Percentiles rank a stretch among this genome's conserved stretches.
phyloP scores from a whole-genome alignment of 1,140 invertebrate genomes.

The Idris sp. region DNA sequence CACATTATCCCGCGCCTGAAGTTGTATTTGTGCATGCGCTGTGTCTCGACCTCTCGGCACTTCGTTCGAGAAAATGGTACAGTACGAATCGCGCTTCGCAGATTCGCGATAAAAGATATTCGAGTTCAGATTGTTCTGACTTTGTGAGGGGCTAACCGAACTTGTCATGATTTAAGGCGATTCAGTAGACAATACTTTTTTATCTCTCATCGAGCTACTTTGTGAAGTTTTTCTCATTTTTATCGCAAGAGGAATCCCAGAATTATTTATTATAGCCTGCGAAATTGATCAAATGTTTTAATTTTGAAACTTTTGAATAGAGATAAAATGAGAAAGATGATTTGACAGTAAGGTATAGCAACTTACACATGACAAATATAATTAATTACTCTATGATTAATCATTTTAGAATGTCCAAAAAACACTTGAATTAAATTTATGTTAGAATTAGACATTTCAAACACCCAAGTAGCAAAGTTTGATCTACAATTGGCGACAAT shows the following conservation, averaged over 20 bases:
- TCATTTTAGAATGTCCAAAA: no score
- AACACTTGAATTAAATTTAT: no score
- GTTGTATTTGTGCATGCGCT: slow-evolving; percentile 55
- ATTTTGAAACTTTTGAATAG: slow-evolving; percentile 15
- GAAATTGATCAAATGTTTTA: slow-evolving; percentile 30
- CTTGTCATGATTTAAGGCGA: slow-evolving; percentile 51
- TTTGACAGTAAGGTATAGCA: no score
- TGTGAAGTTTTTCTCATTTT: slow-evolving; percentile 46
- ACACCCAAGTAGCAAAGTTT: no score
- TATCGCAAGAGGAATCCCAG: slow-evolving; percentile 22
- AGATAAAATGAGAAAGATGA: no score
- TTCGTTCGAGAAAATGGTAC: slow-evolving; percentile 59
- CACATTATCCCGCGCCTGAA: slow-evolving; percentile 65
- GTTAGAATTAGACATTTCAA: no score
- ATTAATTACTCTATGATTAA: no score
- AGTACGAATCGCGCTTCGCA: slow-evolving; percentile 52
- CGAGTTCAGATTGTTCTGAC: slow-evolving; percentile 50
- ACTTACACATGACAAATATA: no score
- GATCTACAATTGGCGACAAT: no score
- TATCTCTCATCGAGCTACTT: slow-evolving; percentile 61
- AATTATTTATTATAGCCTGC: slow-evolving; percentile 26
- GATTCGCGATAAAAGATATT: slow-evolving; percentile 60
- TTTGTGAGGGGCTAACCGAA: slow-evolving; percentile 38
- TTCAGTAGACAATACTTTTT: slow-evolving; percentile 57
- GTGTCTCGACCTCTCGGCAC: slow-evolving; percentile 55